phyloP scores from a whole-genome alignment of 2,888 invertebrate genomes.

The Ashinkailepas kermadecensis region DNA sequence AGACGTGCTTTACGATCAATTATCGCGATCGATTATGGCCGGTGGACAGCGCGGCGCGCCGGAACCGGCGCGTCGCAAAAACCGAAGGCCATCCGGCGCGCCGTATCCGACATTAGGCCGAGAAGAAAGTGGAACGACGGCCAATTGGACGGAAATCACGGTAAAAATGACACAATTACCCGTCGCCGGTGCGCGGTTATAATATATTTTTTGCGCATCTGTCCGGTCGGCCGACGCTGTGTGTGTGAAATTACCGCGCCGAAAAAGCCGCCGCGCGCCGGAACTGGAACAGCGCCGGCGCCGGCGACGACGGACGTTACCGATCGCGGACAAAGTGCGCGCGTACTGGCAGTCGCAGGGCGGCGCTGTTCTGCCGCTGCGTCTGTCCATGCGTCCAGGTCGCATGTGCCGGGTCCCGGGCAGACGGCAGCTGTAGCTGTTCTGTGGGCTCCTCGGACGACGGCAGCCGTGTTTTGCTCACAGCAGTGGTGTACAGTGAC shows the following conservation, averaged over 20 bases:
- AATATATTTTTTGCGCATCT: not conserved
- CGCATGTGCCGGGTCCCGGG: no score
- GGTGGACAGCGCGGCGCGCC: not conserved
- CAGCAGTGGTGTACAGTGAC: no score
- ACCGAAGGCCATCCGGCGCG: not conserved
- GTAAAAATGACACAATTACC: constrained; percentile 10
- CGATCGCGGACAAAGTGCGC: no score
- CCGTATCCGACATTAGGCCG: not conserved
- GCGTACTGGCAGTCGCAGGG: no score
- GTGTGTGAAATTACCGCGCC: not conserved
- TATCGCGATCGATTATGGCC: not conserved
- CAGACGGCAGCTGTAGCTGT: no score
- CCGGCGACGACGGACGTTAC: no score
- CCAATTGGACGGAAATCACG: not conserved
- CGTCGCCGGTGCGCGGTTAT: not conserved
- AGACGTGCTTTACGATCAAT: constrained; percentile 13
- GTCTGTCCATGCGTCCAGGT: no score
- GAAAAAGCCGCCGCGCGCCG: not conserved
- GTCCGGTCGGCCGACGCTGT: not conserved
- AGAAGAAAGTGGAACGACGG: constrained; percentile 4
- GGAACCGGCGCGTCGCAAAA: not conserved
- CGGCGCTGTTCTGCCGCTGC: no score
- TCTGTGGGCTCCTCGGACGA: no score
- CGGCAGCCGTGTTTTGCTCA: no score
- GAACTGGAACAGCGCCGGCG: no score